Evolutionary conservation across 2,113 vertebrate genomes (phyloP).

Genomic region (Boulengeromyrus knoepffleri): DNA sequence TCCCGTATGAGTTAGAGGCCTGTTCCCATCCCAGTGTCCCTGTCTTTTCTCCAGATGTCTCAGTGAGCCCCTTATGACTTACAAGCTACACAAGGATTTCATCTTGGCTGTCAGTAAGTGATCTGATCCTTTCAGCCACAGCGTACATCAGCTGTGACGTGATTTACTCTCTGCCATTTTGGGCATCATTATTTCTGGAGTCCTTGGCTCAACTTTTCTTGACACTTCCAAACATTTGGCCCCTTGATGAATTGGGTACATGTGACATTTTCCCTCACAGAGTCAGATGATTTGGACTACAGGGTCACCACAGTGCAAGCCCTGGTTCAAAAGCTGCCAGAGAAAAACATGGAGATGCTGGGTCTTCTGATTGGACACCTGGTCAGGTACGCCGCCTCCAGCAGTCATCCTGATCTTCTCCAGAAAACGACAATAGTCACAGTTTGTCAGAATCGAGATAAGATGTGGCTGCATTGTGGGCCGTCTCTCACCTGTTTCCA

Average conservation of each 20-base stretch:
- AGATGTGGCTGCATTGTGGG: neutral
- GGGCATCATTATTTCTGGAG: neutral
- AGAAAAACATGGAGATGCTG: constrained; percentile 92
- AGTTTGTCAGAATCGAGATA: neutral
- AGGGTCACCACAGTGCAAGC: constrained; percentile 86
- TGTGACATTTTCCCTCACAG: constrained; percentile 47
- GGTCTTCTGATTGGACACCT: constrained; percentile 89
- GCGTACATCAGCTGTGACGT: neutral
- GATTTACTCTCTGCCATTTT: neutral
- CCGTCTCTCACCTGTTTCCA: constrained; percentile 39
- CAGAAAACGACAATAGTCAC: neutral
- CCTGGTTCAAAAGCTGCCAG: constrained; percentile 81
- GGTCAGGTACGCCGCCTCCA: constrained; percentile 67
- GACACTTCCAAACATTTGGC: neutral
- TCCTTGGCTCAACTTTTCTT: neutral
- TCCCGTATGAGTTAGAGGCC: neutral
- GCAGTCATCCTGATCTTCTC: neutral
- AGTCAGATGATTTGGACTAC: constrained; percentile 94
- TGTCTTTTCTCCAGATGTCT: constrained; percentile 71
- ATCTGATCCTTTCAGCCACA: neutral
- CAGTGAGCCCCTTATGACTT: constrained; percentile 90
- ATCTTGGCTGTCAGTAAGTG: constrained; percentile 94
- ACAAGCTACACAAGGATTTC: constrained; percentile 93
- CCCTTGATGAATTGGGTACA: neutral
- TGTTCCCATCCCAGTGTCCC: neutral